Conservation (phyloP, 2,113 vertebrate species). For the Brachyhypopomus gauderio region DNA sequence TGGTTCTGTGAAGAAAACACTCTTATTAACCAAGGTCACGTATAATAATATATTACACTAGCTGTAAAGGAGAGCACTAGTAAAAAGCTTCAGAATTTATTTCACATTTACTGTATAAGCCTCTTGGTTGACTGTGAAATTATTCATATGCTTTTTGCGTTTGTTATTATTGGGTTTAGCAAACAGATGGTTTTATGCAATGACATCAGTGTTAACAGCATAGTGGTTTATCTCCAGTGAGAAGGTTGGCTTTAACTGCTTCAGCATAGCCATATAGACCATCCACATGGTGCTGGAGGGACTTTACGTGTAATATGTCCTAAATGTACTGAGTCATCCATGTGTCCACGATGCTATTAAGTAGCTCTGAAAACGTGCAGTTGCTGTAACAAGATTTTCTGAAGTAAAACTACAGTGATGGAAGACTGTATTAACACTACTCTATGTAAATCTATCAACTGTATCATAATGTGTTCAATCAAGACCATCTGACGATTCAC, state of each 20-base stretch:
- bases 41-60: slow-evolving; percentile 32
- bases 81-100: slow-evolving; percentile 15
- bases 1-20: slow-evolving; percentile 14
- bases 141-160: not conserved
- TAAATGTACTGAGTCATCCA: not conserved
- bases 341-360: not conserved
- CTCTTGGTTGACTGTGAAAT: slow-evolving; percentile 39
- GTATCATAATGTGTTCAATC: not conserved
- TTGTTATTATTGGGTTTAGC: slow-evolving; percentile 24
- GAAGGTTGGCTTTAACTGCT: slow-evolving; percentile 21
- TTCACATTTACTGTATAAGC: slow-evolving; percentile 20
- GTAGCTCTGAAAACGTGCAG: not conserved
- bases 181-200: slow-evolving; percentile 10
- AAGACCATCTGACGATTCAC: not conserved
- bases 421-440: not conserved
- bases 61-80: slow-evolving; percentile 1
- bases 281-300: not conserved
- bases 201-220: slow-evolving; percentile 14
- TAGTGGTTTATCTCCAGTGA: slow-evolving; percentile 18
- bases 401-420: not conserved
- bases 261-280: slow-evolving; percentile 1
- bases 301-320: not conserved
- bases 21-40: slow-evolving; percentile 28
- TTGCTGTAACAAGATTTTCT: not conserved
- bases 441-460: not conserved